These are phyloP conservation scores for Echinarachnius parma DNA, from an alignment of 53 echinoderm and acorn worm genomes.

Conservation along the genomic window DNA sequence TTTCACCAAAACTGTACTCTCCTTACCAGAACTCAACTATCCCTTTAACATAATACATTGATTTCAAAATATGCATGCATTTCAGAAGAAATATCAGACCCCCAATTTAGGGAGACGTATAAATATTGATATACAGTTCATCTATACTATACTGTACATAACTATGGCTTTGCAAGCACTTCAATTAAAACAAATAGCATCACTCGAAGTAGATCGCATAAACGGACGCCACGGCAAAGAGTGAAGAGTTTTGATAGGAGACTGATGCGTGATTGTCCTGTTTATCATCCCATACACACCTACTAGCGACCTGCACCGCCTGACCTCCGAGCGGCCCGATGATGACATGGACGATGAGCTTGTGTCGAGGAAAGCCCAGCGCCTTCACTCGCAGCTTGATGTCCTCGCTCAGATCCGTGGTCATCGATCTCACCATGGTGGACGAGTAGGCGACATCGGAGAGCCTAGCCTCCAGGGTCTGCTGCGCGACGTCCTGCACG, in stretches of 20 bases:
- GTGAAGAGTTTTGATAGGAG: constrained; percentile 14
- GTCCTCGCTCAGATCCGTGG: background rate
- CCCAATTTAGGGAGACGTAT: no score
- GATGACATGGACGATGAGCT: constrained; percentile 11
- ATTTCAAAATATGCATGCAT: no score
- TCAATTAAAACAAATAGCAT: no score
- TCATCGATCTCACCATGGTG: background rate
- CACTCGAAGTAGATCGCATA: constrained; percentile 25
- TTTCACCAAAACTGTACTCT: no score
- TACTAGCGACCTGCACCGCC: constrained; percentile 16
- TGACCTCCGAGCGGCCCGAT: constrained; percentile 20
- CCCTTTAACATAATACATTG: no score
- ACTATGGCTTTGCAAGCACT: no score
- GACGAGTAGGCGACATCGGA: background rate
- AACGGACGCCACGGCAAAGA: constrained; percentile 17
- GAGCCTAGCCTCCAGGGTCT: constrained; percentile 10
- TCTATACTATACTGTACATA: no score
- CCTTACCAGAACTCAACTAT: no score
- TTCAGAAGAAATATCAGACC: no score
- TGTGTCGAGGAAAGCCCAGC: constrained; percentile 25
- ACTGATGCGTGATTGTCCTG: constrained; percentile 16
- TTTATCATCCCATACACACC: constrained; percentile 36
- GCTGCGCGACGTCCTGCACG: constrained; percentile 4
- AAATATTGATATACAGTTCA: no score
- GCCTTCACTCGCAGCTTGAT: constrained; percentile 13